Evolutionary conservation across 2,113 vertebrate species (phyloP).

Genomic region (Anhinga rufa): DNA sequence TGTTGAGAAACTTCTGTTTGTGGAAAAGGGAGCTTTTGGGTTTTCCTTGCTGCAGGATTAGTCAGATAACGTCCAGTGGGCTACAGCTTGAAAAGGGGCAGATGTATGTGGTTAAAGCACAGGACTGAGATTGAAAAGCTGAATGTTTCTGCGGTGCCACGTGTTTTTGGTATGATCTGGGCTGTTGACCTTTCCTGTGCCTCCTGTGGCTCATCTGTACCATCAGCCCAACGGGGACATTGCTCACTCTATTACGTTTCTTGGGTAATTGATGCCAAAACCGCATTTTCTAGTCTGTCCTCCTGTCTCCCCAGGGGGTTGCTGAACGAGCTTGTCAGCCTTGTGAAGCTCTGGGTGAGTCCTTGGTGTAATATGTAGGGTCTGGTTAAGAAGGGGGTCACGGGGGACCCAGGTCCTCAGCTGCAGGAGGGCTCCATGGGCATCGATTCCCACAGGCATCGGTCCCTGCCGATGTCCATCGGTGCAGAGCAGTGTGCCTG

Average conservation of each 20-base stretch:
- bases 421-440: neutral
- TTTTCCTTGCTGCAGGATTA: neutral
- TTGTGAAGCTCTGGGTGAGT: neutral
- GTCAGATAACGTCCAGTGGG: neutral
- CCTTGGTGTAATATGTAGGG: accelerated
- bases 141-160: neutral
- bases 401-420: neutral
- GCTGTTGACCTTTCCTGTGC: neutral
- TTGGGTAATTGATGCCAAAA: neutral
- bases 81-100: neutral
- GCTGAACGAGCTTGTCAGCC: neutral
- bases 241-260: neutral
- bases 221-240: neutral
- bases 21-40: neutral
- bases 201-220: neutral
- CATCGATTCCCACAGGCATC: neutral
- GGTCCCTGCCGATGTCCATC: neutral
- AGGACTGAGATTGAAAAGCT: neutral
- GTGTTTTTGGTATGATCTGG: neutral
- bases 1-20: neutral
- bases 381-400: neutral
- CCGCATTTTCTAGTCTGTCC: neutral
- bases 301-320: neutral
- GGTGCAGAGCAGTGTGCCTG: neutral
- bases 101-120: neutral